Evolutionary conservation across 30 jellyfish, hydroid and myxozoan genomes (phyloP).

Genomic region (Aurelia coerulea): DNA sequence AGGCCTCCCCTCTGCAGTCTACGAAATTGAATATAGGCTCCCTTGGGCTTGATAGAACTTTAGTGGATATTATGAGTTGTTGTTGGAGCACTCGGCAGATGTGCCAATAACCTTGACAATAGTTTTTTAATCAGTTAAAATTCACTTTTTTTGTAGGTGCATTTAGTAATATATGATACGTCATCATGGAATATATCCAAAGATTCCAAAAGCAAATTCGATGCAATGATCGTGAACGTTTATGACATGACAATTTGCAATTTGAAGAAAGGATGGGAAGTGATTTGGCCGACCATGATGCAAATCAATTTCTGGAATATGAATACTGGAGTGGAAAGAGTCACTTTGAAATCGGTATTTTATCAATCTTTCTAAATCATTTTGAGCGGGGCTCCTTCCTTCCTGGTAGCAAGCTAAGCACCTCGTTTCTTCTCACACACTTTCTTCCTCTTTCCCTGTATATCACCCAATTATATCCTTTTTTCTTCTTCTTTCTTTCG

Average conservation of each 20-base stretch:
- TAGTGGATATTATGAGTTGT: too few species aligned
- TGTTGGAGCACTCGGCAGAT: too few species aligned
- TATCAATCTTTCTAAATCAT: not conserved
- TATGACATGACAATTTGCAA: constrained; percentile 34
- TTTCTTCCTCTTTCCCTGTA: too few species aligned
- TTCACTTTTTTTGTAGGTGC: constrained; percentile 10
- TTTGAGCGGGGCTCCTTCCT: not conserved
- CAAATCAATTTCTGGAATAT: constrained; percentile 89
- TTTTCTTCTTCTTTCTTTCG: too few species aligned
- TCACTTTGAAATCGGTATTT: constrained; percentile 67
- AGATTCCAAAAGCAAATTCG: constrained; percentile 55
- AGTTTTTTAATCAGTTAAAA: too few species aligned
- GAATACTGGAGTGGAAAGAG: constrained; percentile 79
- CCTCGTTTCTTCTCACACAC: too few species aligned
- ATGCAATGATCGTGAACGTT: constrained; percentile 47
- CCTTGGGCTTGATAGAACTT: too few species aligned
- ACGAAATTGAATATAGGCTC: too few species aligned
- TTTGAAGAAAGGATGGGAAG: constrained; percentile 65
- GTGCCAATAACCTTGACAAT: too few species aligned
- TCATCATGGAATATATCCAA: constrained; percentile 64
- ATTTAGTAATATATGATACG: constrained; percentile 59
- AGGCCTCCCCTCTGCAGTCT: too few species aligned
- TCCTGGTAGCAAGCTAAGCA: too few species aligned
- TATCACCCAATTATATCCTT: too few species aligned
- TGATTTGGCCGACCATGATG: constrained; percentile 81